These are phyloP conservation scores for Sarcoramphus papa DNA, from an alignment of 2,797 vertebrate species.

Conservation along the genomic window DNA sequence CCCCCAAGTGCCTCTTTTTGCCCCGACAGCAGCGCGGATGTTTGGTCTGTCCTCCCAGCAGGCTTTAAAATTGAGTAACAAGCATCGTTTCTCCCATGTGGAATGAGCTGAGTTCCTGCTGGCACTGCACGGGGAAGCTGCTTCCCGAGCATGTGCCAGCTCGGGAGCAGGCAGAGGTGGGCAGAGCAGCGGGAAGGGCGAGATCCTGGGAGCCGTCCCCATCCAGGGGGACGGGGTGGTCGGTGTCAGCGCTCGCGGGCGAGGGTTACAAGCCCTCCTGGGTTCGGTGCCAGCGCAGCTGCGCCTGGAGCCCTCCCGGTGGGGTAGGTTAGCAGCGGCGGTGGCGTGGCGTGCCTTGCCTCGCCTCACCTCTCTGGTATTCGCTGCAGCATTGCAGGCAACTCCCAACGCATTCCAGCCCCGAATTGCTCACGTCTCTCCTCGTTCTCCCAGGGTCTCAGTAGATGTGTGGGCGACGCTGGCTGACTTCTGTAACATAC, in stretches of 20 bases:
- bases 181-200: neutral
- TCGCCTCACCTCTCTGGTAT: constrained; percentile 58
- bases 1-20: neutral
- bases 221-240: neutral
- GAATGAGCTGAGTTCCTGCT: neutral
- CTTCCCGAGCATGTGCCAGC: neutral
- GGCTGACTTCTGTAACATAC: constrained; percentile 91
- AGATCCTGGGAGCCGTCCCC: neutral
- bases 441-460: constrained; percentile 77
- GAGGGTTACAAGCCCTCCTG: neutral
- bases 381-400: constrained; percentile 50
- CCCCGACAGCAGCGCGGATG: fast-evolving
- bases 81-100: neutral
- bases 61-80: neutral
- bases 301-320: neutral
- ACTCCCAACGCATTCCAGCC: constrained; percentile 58
- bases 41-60: neutral
- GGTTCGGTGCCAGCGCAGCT: constrained; percentile 24
- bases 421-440: constrained; percentile 64
- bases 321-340: constrained; percentile 23
- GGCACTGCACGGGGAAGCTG: neutral
- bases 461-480: constrained; percentile 92
- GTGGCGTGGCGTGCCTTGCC: constrained; percentile 11
- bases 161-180: neutral
- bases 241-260: neutral